Evolutionary conservation across 2,888 invertebrate genomes (phyloP).

Genomic region (Cynaeus angustus): DNA sequence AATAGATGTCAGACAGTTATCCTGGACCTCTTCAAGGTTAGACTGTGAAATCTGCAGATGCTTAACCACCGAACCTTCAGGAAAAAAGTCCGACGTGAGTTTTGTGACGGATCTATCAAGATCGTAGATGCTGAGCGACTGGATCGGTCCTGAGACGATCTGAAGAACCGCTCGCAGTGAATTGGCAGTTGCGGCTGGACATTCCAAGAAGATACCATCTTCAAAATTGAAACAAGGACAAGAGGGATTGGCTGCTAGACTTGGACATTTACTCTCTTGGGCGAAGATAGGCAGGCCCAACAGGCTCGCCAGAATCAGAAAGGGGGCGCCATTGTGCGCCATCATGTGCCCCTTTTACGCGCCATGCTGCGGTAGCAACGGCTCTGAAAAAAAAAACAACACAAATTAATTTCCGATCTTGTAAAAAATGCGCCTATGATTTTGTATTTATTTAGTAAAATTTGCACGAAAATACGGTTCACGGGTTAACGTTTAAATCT

Average conservation of each 20-base stretch:
- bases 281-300: constrained; percentile 63
- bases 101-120: constrained; percentile 87
- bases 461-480: too few species aligned
- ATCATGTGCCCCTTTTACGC: constrained; percentile 62
- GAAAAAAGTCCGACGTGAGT: constrained; percentile 84
- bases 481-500: not conserved
- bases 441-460: too few species aligned
- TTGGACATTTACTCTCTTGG: constrained; percentile 77
- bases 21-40: constrained; percentile 79
- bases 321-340: constrained; percentile 66
- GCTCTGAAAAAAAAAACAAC: constrained; percentile 31
- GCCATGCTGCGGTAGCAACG: constrained; percentile 52
- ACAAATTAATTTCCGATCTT: too few species aligned
- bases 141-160: constrained; percentile 81
- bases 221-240: constrained; percentile 96
- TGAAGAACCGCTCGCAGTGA: constrained; percentile 84
- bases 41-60: constrained; percentile 77
- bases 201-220: constrained; percentile 92
- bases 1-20: constrained; percentile 82
- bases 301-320: constrained; percentile 61
- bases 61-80: constrained; percentile 77
- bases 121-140: constrained; percentile 92
- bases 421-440: too few species aligned
- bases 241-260: constrained; percentile 83
- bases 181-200: constrained; percentile 86